Base-by-base conservation (phyloP, 2,797 vertebrate genomes). In the Tangara arthus region DNA sequence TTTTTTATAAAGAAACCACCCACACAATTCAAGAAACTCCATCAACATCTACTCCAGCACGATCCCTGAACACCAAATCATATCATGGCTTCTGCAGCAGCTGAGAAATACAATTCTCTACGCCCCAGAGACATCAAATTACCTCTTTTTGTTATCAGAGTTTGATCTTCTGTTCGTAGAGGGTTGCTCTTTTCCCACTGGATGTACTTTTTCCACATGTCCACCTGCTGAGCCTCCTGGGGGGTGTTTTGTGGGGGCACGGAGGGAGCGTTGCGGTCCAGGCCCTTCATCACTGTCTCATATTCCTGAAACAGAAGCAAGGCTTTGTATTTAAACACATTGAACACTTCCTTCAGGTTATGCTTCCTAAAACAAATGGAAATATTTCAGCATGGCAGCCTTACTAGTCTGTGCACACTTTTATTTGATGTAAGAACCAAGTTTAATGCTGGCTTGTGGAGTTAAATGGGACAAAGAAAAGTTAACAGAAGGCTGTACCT, bases 201-300 rank as follows among this genome's bases (percentile, higher is more conserved):
- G 96, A 99, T 99, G 92, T 99, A 99, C 53, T 99, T 99, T 96
- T 99, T 99, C 99, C 99, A 99, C 99, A 99, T 99, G 89, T 99
- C 99, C 47, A 99, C 99, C 93, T 99, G 99, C 97, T 99, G 99
- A 11, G 99, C 99, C 96, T 99, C 99, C 78, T 99, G 99, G 5
- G 99, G 99, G 52, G 99, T 99, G 93, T 99, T 99, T 82, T 99
- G 99, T 1, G 99, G 99, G 21, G 99, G 99, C 20, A 99, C 99
- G 3, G 99, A 99, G 16, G 99, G 99, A 18, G 99, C 99, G 5
- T 99, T 99, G 93, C 99, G 98, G 93, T 99, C 99, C 93, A 99
- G 96, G 37, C 99, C 99, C 97, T 99, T 99, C 99, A 99, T 99
- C 78, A 99, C 99, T 0, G 99, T 99, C 97, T 99, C 99, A 52